Evolutionary conservation across 2,888 invertebrate species (phyloP).

Genomic region (Hedychridium roseum): DNA sequence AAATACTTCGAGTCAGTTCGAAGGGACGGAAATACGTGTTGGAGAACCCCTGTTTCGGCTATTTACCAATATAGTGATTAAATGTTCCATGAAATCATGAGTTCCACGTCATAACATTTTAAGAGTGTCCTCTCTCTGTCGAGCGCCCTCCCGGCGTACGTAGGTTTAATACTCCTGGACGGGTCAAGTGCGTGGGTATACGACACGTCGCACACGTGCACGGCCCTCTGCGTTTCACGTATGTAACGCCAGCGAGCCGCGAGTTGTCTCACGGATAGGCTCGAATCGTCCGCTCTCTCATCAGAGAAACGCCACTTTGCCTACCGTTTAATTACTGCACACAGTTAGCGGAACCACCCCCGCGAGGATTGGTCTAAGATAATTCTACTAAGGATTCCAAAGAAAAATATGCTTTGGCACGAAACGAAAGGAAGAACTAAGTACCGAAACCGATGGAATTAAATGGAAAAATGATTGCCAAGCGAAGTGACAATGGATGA

Average conservation of each 20-base stretch:
- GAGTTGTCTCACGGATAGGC: constrained; percentile 43
- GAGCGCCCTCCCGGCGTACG: constrained; percentile 21
- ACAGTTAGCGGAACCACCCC: constrained; percentile 34
- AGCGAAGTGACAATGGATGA: too few species aligned
- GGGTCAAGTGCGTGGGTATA: constrained; percentile 41
- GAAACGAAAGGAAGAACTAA: too few species aligned
- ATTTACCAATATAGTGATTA: constrained; percentile 60
- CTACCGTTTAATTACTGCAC: constrained; percentile 56
- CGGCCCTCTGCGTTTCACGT: constrained; percentile 9
- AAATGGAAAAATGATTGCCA: too few species aligned
- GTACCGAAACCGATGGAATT: too few species aligned
- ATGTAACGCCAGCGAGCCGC: constrained; percentile 24
- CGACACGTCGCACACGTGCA: constrained; percentile 15
- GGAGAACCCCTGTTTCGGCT: constrained; percentile 44
- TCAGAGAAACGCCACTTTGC: constrained; percentile 53
- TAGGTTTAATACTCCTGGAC: constrained; percentile 44
- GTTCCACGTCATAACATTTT: constrained; percentile 63
- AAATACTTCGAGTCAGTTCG: too few species aligned
- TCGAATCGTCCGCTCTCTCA: constrained; percentile 54
- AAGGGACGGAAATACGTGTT: too few species aligned
- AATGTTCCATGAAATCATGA: constrained; percentile 63
- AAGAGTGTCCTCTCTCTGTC: constrained; percentile 47
- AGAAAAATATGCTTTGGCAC: too few species aligned
- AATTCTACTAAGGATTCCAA: too few species aligned
- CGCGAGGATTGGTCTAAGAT: too few species aligned